These are phyloP conservation scores for Lithophane leautieri DNA, from an alignment of 2,888 invertebrate genomes.

Conservation along the genomic window DNA sequence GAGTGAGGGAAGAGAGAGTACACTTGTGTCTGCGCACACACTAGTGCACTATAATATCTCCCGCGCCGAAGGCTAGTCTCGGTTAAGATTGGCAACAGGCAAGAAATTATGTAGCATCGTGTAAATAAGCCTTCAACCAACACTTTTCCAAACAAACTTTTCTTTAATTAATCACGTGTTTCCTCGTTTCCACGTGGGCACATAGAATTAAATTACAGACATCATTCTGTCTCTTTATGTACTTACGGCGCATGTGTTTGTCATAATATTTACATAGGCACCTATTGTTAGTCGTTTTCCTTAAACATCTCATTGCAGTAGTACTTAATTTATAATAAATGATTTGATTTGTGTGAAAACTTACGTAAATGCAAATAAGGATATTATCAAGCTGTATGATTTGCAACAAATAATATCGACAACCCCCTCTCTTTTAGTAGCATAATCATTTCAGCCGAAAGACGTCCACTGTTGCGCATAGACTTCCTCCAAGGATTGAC, in stretches of 20 bases:
- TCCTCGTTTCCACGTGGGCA: not conserved
- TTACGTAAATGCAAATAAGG: not conserved
- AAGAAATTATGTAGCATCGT: not conserved
- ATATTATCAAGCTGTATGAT: not conserved
- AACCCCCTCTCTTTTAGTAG: not conserved
- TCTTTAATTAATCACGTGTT: not conserved
- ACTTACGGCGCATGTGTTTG: not conserved
- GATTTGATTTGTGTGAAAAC: not conserved
- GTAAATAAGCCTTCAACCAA: not conserved
- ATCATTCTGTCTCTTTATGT: not conserved
- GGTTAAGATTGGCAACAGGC: too few relatives aligned
- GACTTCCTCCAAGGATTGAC: not conserved
- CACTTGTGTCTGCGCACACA: too few relatives aligned
- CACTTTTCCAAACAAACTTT: not conserved
- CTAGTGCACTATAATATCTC: too few relatives aligned
- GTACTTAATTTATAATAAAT: not conserved
- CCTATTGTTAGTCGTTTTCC: slow-evolving; percentile 20
- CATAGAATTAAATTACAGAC: not conserved
- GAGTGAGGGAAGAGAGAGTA: too few relatives aligned
- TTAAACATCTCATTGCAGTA: not conserved
- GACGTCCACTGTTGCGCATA: not conserved
- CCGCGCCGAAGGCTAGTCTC: too few relatives aligned
- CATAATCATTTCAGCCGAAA: not conserved
- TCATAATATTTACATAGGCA: not conserved
- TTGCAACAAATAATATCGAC: not conserved